These are phyloP conservation scores for Leptocoma aspasia DNA, from an alignment of 2,113 vertebrate species.

Conservation along the genomic window DNA sequence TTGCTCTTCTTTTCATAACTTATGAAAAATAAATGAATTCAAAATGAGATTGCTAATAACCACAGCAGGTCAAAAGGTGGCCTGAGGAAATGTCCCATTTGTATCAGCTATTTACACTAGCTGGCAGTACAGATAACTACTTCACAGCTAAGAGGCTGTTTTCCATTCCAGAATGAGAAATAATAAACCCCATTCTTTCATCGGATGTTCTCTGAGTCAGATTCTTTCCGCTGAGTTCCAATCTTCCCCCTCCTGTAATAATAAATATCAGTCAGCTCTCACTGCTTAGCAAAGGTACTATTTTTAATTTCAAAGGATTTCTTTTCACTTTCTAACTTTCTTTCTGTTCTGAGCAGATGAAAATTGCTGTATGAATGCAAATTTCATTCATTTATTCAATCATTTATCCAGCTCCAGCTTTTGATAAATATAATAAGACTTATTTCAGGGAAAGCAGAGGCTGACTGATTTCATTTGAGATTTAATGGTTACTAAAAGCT, in stretches of 20 bases:
- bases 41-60: not conserved
- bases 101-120: not conserved
- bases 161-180: not conserved
- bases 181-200: not conserved
- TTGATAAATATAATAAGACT: conserved; percentile 11
- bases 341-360: not conserved
- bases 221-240: not conserved
- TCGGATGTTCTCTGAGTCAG: not conserved
- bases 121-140: not conserved
- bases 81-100: not conserved
- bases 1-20: not conserved
- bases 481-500: not conserved
- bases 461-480: conserved; percentile 13
- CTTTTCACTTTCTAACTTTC: not conserved
- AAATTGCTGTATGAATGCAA: conserved; percentile 10
- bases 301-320: not conserved
- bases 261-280: not conserved
- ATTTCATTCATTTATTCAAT: conserved; percentile 39
- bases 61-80: not conserved
- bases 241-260: not conserved
- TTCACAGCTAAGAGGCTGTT: not conserved
- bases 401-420: not conserved
- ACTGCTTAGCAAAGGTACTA: not conserved
- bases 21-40: not conserved
- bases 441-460: not conserved